Conservation (phyloP, 35 echinoderm and acorn worm species). For the Apostichopus japonicus region DNA sequence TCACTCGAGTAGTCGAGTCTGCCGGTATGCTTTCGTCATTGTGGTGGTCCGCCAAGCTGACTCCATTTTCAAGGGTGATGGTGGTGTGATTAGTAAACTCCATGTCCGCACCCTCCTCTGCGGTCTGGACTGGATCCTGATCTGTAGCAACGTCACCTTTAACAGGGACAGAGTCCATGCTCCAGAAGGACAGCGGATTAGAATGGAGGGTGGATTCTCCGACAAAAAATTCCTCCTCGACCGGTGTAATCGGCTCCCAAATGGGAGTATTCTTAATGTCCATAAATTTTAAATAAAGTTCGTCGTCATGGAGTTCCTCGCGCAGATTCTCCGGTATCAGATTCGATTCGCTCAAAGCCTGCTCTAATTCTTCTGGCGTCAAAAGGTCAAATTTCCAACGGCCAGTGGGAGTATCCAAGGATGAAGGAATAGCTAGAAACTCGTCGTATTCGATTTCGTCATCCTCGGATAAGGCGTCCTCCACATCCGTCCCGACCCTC, state of each 20-base stretch:
- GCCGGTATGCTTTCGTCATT: not conserved
- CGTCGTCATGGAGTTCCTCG: slow-evolving; percentile 30
- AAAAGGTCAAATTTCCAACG: slow-evolving; percentile 90
- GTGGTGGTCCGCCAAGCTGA: slow-evolving; percentile 2
- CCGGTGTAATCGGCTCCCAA: slow-evolving; percentile 90
- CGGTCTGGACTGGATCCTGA: slow-evolving; percentile 1
- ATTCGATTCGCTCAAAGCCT: slow-evolving; percentile 85
- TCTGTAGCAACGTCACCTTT: slow-evolving; percentile 33
- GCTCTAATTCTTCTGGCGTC: slow-evolving; percentile 87
- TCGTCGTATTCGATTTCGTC: slow-evolving; percentile 92
- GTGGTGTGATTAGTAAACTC: slow-evolving; percentile 29
- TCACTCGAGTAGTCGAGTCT: not conserved
- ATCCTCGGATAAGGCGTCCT: slow-evolving; percentile 34
- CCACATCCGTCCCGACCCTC: slow-evolving; percentile 37
- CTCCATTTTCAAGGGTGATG: slow-evolving; percentile 24
- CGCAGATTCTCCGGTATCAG: slow-evolving; percentile 64
- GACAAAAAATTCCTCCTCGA: slow-evolving; percentile 82
- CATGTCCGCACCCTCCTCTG: slow-evolving; percentile 42
- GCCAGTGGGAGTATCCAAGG: slow-evolving; percentile 86
- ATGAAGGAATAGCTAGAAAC: slow-evolving; percentile 92
- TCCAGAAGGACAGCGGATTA: slow-evolving; percentile 56
- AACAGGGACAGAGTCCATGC: slow-evolving; percentile 53
- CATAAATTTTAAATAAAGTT: slow-evolving; percentile 22
- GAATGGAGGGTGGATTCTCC: slow-evolving; percentile 12
- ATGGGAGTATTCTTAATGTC: slow-evolving; percentile 76